Percentiles rank a stretch among this genome's conserved stretches.
phyloP scores from a whole-genome alignment of 2,113 vertebrate species.

The Ophthalmolycus amberensis region DNA sequence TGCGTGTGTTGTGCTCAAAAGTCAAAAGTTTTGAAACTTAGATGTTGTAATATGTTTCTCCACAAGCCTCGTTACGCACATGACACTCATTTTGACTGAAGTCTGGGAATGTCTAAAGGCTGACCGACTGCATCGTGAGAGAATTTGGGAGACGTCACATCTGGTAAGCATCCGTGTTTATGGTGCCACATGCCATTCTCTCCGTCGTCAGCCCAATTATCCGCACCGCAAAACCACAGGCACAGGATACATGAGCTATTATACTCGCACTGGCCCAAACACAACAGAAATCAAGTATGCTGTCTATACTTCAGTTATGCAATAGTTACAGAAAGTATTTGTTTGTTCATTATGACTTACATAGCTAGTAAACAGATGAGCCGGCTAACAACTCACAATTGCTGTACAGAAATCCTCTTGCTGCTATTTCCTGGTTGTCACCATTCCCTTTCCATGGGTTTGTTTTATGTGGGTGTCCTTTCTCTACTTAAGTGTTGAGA shows the following conservation, averaged over 20 bases:
- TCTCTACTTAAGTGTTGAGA: neutral
- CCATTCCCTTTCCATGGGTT: neutral
- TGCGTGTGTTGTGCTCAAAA: neutral
- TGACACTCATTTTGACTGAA: neutral
- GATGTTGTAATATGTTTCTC: neutral
- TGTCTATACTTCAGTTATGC: constrained; percentile 12
- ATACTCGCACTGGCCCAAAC: constrained; percentile 43
- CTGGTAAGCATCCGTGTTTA: constrained; percentile 70
- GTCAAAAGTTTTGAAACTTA: neutral
- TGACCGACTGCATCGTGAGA: constrained; percentile 33
- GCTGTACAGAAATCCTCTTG: neutral
- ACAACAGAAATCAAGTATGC: constrained; percentile 28
- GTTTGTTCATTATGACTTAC: neutral
- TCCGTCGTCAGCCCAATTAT: constrained; percentile 63
- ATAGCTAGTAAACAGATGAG: neutral
- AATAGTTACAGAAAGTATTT: neutral
- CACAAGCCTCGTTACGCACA: neutral
- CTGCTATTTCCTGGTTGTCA: constrained; percentile 15
- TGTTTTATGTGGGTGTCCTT: constrained; percentile 1
- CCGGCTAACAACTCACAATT: neutral
- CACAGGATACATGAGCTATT: constrained; percentile 51
- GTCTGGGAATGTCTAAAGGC: neutral
- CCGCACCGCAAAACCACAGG: constrained; percentile 65
- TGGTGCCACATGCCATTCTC: constrained; percentile 69
- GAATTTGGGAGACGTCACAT: constrained; percentile 57